Evolutionary conservation across 2,888 invertebrate species (phyloP).

Genomic region (Oligia latruncula): DNA sequence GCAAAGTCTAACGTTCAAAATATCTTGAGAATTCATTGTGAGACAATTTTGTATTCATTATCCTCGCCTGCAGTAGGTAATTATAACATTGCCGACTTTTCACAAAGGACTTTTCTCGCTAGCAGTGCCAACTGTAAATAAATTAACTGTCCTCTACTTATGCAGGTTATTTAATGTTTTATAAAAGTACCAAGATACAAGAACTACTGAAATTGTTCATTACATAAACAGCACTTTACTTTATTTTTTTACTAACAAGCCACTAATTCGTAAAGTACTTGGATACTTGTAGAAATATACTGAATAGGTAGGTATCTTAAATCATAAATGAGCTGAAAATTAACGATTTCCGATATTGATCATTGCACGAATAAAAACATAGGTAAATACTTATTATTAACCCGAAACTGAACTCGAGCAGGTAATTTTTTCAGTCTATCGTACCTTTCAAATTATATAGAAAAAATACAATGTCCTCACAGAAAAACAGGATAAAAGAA

Average conservation of each 20-base stretch:
- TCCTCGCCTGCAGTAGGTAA: constrained; percentile 29
- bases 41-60: constrained; percentile 20
- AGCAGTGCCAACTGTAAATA: constrained; percentile 30
- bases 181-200: background rate
- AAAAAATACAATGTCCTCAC: background rate
- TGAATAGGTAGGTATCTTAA: background rate
- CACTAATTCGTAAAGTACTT: background rate
- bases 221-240: background rate
- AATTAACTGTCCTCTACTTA: constrained; percentile 1
- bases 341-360: background rate
- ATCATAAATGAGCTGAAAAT: background rate
- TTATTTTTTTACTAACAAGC: background rate
- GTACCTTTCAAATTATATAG: background rate
- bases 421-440: background rate
- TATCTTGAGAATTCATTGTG: constrained; percentile 14
- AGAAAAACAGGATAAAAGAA: constrained; percentile 31
- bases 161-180: constrained; percentile 4
- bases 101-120: constrained; percentile 23
- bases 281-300: background rate
- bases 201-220: background rate
- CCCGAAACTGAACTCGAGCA: background rate
- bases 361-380: background rate
- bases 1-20: constrained; percentile 4
- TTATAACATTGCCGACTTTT: constrained; percentile 42
- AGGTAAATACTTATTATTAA: background rate